These are phyloP conservation scores for Bradypodion pumilum DNA, from an alignment of 2,797 vertebrate species.

Conservation along the genomic window DNA sequence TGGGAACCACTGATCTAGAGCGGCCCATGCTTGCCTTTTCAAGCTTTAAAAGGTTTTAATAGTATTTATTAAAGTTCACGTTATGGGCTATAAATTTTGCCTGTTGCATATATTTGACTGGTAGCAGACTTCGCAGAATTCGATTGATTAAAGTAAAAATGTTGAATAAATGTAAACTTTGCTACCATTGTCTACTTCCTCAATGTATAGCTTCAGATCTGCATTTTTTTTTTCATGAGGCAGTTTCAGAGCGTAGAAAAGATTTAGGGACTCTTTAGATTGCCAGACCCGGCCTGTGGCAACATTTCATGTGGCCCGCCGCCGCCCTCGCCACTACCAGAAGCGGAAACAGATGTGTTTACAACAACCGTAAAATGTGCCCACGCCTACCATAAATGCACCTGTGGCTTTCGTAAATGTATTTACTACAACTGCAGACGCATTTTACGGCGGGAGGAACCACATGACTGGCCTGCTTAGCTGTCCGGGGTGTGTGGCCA, in stretches of 20 bases:
- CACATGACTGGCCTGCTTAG: too few relatives aligned
- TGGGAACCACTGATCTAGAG: too few relatives aligned
- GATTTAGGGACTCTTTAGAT: background rate
- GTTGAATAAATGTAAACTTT: background rate
- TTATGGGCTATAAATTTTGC: background rate
- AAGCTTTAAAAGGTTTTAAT: conserved; percentile 14
- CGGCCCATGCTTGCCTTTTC: background rate
- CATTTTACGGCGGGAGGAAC: too few relatives aligned
- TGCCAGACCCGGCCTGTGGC: too few relatives aligned
- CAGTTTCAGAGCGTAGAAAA: background rate
- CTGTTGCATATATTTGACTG: background rate
- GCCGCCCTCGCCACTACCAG: too few relatives aligned
- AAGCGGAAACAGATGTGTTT: too few relatives aligned
- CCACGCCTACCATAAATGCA: too few relatives aligned
- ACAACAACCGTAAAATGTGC: too few relatives aligned
- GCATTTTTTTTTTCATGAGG: background rate
- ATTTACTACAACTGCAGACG: too few relatives aligned
- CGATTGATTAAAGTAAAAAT: background rate
- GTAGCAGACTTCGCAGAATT: background rate
- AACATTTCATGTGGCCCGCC: too few relatives aligned
- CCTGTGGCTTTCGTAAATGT: too few relatives aligned
- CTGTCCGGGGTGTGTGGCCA: too few relatives aligned
- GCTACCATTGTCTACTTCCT: background rate
- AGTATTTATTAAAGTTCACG: conserved; percentile 15
- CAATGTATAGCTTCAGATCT: background rate